A percentile compares a stretch with the other conserved stretches of the same genome.
Conservation (phyloP, 2,797 vertebrate species). For the Halcyon leucocephala region DNA sequence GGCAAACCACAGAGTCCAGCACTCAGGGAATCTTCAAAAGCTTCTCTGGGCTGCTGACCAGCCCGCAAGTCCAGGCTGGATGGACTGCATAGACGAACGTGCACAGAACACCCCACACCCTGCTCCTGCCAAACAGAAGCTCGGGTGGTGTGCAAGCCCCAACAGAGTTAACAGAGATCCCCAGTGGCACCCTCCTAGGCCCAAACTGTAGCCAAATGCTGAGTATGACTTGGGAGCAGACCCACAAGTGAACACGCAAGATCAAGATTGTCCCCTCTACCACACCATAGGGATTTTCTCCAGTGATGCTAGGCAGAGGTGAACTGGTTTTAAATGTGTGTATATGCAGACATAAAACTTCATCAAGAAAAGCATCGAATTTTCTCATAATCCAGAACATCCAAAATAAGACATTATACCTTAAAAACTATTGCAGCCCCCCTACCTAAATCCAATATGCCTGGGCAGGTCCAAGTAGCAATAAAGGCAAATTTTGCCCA, state of each 20-base stretch:
- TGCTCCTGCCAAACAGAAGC: not conserved
- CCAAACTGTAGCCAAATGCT: not conserved
- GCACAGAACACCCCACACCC: not conserved
- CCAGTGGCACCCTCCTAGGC: not conserved
- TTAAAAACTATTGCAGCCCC: not conserved
- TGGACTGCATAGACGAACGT: not conserved
- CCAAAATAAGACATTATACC: not conserved
- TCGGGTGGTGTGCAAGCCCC: not conserved
- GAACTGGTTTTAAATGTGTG: not conserved
- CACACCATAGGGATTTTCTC: not conserved
- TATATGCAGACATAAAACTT: not conserved
- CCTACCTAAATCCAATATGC: not conserved
- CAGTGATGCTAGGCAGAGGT: not conserved
- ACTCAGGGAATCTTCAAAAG: not conserved
- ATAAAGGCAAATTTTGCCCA: not conserved
- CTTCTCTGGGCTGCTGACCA: not conserved
- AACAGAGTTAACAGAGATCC: not conserved
- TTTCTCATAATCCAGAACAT: not conserved
- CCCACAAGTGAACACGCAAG: not conserved
- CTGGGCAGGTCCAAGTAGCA: not conserved
- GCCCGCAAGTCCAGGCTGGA: not conserved
- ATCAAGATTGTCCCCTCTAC: not conserved
- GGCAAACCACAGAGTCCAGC: not conserved
- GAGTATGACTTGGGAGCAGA: not conserved
- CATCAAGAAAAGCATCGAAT: not conserved